Conservation (phyloP, 1,140 invertebrate species). For the Drosophila dunni region DNA sequence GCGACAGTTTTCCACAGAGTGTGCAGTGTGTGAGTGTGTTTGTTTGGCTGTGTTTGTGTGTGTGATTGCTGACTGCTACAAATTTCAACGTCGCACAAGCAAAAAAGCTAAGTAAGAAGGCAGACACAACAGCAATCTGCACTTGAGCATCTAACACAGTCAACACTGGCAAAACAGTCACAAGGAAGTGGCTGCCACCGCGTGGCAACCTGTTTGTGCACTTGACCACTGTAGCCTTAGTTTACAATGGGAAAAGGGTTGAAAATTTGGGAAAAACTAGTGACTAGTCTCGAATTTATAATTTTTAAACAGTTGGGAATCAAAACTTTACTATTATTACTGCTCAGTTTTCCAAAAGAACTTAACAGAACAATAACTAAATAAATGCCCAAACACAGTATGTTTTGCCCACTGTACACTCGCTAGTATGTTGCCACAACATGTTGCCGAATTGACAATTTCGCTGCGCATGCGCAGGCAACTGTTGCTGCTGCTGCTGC, state of each 20-base stretch:
- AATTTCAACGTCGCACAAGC: slow-evolving; percentile 73
- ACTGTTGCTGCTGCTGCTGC: slow-evolving; percentile 35
- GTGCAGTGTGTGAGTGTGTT: slow-evolving; percentile 11
- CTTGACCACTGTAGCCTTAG: slow-evolving; percentile 62
- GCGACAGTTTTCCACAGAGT: slow-evolving; percentile 37
- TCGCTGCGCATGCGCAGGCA: slow-evolving; percentile 66
- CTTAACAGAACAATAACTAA: no score
- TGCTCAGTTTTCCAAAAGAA: no score
- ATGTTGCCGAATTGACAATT: slow-evolving; percentile 83
- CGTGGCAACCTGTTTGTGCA: slow-evolving; percentile 75
- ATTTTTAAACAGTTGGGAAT: no score
- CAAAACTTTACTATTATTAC: no score
- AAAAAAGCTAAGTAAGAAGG: slow-evolving; percentile 7
- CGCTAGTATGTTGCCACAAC: slow-evolving; percentile 46
- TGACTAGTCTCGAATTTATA: no score
- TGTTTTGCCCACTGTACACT: background rate
- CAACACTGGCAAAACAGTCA: slow-evolving; percentile 52
- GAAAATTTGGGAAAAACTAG: no score
- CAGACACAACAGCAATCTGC: slow-evolving; percentile 70
- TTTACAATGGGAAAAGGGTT: no score
- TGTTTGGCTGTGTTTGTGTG: slow-evolving; percentile 36
- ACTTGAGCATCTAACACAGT: slow-evolving; percentile 69
- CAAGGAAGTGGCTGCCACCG: slow-evolving; percentile 67
- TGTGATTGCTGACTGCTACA: slow-evolving; percentile 76
- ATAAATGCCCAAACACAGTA: no score